Percentiles rank a stretch among this genome's conserved stretches.
phyloP scores from a whole-genome alignment of 2,888 invertebrate genomes.

The Timandra comae region DNA sequence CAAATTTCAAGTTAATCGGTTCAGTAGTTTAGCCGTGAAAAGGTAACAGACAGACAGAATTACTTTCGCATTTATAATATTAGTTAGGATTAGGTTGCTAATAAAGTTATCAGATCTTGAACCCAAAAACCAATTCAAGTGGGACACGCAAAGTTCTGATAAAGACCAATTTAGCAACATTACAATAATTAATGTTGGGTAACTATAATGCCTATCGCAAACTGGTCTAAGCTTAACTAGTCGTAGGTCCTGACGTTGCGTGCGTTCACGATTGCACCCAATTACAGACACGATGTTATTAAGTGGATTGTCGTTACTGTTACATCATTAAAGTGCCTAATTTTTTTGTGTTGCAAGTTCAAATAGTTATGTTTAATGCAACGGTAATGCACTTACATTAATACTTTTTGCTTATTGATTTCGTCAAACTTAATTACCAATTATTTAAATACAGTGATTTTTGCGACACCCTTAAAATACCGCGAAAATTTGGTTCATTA shows the following conservation, averaged over 20 bases:
- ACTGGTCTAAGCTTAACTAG: constrained; percentile 43
- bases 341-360: constrained; percentile 7
- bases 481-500: no score
- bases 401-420: no score
- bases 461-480: no score
- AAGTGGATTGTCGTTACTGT: background rate
- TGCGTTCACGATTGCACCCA: constrained; percentile 19
- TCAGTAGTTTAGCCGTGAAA: no score
- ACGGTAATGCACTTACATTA: no score
- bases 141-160: constrained; percentile 17
- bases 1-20: no score
- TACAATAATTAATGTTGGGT: constrained; percentile 43
- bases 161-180: constrained; percentile 40
- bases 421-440: no score
- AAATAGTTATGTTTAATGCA: no score
- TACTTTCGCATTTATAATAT: no score
- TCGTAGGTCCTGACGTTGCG: constrained; percentile 35
- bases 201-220: constrained; percentile 43
- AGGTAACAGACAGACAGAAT: no score
- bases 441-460: no score
- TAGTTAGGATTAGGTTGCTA: no score
- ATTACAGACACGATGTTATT: constrained; percentile 1
- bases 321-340: constrained; percentile 7
- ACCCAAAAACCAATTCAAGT: constrained; percentile 1
- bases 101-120: constrained; percentile 13